phyloP scores from a whole-genome alignment of 1,140 invertebrate genomes.

The Brachionus koreanus region DNA sequence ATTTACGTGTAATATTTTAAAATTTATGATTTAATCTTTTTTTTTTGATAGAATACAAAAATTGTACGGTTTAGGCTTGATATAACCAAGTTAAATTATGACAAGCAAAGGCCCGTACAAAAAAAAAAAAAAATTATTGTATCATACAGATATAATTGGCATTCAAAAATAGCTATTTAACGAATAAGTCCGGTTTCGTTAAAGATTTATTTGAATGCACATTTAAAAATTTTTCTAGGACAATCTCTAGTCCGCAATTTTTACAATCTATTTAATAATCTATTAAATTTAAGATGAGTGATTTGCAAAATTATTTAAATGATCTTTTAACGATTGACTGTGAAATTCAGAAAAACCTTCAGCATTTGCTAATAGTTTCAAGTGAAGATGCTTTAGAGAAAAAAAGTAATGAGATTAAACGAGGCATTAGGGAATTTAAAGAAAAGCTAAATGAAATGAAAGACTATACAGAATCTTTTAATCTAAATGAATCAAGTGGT shows the following conservation, averaged over 20 bases:
- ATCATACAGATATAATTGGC: neutral
- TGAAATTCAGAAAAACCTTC: slow-evolving; percentile 35
- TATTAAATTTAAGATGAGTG: neutral
- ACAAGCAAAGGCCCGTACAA: slow-evolving; percentile 18
- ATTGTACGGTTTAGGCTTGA: slow-evolving; percentile 17
- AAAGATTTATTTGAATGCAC: slow-evolving; percentile 27
- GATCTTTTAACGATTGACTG: slow-evolving; percentile 15
- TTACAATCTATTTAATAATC: neutral
- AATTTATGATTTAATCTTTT: neutral
- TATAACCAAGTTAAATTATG: neutral
- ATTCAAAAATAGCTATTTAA: neutral
- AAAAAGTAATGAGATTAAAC: neutral
- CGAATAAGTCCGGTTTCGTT: neutral
- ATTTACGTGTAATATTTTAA: neutral
- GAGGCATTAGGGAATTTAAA: slow-evolving; percentile 17
- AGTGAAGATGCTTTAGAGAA: slow-evolving; percentile 19
- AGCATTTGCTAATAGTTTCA: slow-evolving; percentile 14
- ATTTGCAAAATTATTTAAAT: slow-evolving; percentile 31
- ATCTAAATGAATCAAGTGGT: neutral
- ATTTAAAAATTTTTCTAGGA: neutral
- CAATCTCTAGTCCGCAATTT: neutral
- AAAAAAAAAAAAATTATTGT: neutral
- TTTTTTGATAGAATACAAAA: neutral
- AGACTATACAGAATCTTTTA: slow-evolving; percentile 21
- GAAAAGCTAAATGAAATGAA: slow-evolving; percentile 43